Conservation (phyloP, 2,888 invertebrate genomes). For the Seira sanloemensis region DNA sequence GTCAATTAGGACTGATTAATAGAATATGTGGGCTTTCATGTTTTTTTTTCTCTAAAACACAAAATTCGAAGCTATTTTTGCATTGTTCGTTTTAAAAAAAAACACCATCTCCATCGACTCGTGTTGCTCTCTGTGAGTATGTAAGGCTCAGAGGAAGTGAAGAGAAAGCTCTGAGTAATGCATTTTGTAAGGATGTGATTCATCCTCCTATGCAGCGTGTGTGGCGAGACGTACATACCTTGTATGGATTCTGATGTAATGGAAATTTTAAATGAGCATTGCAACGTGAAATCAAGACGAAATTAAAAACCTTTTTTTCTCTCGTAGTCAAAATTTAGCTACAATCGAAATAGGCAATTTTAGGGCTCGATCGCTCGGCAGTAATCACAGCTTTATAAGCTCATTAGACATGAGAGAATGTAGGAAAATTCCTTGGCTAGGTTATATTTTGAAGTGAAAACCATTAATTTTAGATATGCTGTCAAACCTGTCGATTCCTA, state of each 20-base stretch:
- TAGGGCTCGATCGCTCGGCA: not conserved
- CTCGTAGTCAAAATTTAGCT: not conserved
- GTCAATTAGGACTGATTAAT: not conserved
- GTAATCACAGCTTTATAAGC: not conserved
- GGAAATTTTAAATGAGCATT: not conserved
- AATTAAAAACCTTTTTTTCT: not conserved
- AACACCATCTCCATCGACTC: no score
- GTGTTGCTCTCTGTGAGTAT: not conserved
- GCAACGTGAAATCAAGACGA: not conserved
- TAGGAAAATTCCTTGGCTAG: no score
- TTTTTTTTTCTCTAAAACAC: not conserved
- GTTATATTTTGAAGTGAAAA: not conserved
- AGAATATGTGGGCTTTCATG: not conserved
- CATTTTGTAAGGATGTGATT: not conserved
- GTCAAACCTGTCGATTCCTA: no score
- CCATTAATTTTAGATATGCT: not conserved
- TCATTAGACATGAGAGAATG: not conserved
- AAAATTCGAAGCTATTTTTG: not conserved
- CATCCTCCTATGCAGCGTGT: not conserved
- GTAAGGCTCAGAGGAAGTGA: not conserved
- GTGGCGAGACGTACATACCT: not conserved
- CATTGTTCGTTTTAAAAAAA: not conserved
- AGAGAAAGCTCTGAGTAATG: not conserved
- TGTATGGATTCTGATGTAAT: no score
- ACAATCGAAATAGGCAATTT: not conserved